Evolutionary conservation across 2,113 vertebrate species (phyloP).

Genomic region (Labrus mixtus): DNA sequence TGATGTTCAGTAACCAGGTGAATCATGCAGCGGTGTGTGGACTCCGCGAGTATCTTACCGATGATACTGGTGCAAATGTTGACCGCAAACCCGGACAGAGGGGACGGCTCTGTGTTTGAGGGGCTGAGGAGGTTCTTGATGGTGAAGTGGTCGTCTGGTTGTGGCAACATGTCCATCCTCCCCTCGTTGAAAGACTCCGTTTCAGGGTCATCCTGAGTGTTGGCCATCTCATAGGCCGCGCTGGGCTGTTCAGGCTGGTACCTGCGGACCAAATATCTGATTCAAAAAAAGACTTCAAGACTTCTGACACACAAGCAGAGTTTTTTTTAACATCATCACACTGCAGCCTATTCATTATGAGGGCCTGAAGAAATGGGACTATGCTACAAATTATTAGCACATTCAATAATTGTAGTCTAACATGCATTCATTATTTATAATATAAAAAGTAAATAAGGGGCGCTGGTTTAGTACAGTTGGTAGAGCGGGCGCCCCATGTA

Average conservation of each 20-base stretch:
- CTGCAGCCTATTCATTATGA: not conserved
- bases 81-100: conserved; percentile 87
- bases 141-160: conserved; percentile 80
- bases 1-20: not conserved
- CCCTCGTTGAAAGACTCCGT: conserved; percentile 85
- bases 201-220: conserved; percentile 87
- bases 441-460: too few species aligned
- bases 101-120: conserved; percentile 87
- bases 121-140: conserved; percentile 84
- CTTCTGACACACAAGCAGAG: not conserved
- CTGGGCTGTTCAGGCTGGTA: conserved; percentile 93
- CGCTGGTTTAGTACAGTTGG: too few species aligned
- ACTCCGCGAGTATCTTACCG: conserved; percentile 81
- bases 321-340: not conserved
- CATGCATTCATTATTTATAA: too few species aligned
- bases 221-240: conserved; percentile 89
- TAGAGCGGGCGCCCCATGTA: too few species aligned
- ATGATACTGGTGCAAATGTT: conserved; percentile 87
- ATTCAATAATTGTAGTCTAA: too few species aligned
- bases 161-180: conserved; percentile 83
- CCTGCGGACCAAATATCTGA: conserved; percentile 68
- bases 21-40: not conserved
- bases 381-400: too few species aligned
- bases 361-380: not conserved
- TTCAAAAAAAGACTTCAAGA: not conserved